Conservation (phyloP, 2,797 vertebrate genomes). For the Esox lucius region DNA sequence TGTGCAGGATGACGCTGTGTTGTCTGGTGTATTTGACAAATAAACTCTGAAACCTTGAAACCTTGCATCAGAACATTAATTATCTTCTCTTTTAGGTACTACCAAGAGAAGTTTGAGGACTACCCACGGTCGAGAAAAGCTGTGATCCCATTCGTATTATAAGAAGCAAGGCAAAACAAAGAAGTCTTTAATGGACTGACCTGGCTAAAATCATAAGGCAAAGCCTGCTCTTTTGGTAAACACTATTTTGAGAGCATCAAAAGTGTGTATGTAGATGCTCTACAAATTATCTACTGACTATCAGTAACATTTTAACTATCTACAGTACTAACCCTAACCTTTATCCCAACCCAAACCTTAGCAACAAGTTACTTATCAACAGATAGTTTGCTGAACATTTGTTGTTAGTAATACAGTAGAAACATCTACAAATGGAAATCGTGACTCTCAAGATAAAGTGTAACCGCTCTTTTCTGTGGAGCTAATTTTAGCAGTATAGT, state of each 20-base stretch:
- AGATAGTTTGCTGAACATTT: too few relatives aligned
- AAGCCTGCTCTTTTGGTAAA: too few relatives aligned
- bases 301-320: too few relatives aligned
- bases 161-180: neutral
- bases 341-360: too few relatives aligned
- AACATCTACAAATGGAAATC: neutral
- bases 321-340: too few relatives aligned
- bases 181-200: neutral
- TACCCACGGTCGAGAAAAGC: slow-evolving; percentile 70
- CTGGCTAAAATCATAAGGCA: neutral
- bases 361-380: too few relatives aligned
- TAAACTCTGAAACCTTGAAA: too few relatives aligned
- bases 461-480: neutral
- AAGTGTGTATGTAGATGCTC: too few relatives aligned
- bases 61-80: neutral
- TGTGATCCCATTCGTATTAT: slow-evolving; percentile 68
- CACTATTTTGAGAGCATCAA: too few relatives aligned
- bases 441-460: too few relatives aligned
- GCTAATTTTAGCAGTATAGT: neutral
- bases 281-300: too few relatives aligned
- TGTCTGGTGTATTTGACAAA: neutral
- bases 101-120: slow-evolving; percentile 62
- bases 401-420: too few relatives aligned
- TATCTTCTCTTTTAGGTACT: slow-evolving; percentile 60
- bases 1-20: neutral